These are phyloP conservation scores for Drosophila pruinosa DNA, from an alignment of 1,140 invertebrate species.

Conservation along the genomic window DNA sequence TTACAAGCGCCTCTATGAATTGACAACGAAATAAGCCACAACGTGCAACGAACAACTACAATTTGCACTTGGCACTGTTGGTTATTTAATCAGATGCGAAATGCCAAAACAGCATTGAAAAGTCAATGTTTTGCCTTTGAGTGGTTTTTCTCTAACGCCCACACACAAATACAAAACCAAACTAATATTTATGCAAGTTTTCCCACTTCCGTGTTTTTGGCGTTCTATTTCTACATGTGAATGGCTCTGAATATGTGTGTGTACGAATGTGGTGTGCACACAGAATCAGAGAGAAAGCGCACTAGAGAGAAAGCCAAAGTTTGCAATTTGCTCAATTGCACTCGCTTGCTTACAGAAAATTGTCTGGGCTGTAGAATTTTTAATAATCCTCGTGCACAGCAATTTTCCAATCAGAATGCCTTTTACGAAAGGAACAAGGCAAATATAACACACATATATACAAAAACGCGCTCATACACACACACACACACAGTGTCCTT, in stretches of 20 bases:
- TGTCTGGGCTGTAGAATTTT: conserved; percentile 32
- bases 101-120: conserved; percentile 29
- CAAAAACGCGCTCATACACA: conserved; percentile 11
- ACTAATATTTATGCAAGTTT: conserved; percentile 67
- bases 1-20: conserved; percentile 31
- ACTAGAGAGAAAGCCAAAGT: conserved; percentile 59
- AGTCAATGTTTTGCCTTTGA: conserved; percentile 57
- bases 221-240: conserved; percentile 39
- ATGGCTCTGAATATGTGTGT: conserved; percentile 4
- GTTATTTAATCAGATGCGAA: conserved; percentile 63
- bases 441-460: conserved; percentile 17
- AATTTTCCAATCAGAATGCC: conserved; percentile 22
- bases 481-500: conserved; percentile 50
- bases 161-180: conserved; percentile 30
- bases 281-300: conserved; percentile 62
- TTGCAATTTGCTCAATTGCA: conserved; percentile 52
- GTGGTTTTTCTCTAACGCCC: conserved; percentile 1
- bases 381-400: conserved; percentile 14
- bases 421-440: conserved; percentile 44
- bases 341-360: conserved; percentile 21
- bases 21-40: conserved; percentile 37
- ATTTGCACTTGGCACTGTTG: conserved; percentile 45
- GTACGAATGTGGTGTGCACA: conserved; percentile 14
- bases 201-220: conserved; percentile 62
- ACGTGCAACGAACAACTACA: conserved; percentile 24